phyloP scores from a whole-genome alignment of 2,797 vertebrate species.

The Antrozous pallidus region DNA sequence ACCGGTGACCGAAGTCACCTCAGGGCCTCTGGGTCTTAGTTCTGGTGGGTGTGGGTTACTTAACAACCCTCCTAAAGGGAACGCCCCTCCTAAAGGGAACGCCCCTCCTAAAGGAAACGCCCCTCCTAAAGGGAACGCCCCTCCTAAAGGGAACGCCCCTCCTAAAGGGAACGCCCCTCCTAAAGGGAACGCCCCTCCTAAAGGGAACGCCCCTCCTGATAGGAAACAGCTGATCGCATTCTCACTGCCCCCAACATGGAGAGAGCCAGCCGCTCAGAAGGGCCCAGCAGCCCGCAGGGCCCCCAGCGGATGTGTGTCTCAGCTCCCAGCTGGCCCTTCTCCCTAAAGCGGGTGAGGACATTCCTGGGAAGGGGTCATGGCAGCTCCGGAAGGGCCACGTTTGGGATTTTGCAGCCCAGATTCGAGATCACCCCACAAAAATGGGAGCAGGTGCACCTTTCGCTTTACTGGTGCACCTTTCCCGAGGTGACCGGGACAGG shows the following conservation, averaged over 20 bases:
- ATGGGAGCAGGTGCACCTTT: neutral
- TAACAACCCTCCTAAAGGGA: neutral
- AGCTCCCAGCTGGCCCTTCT: neutral
- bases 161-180: too few species aligned
- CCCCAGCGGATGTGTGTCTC: neutral
- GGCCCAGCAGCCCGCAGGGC: neutral
- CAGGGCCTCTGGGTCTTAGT: neutral
- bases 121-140: too few species aligned
- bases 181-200: too few species aligned
- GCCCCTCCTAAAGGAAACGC: too few species aligned
- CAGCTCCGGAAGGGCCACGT: neutral
- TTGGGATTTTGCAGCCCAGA: neutral
- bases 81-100: neutral
- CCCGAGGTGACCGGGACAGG: rapidly evolving
- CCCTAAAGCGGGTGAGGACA: neutral
- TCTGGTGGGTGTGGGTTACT: neutral
- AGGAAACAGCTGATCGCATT: neutral
- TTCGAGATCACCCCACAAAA: neutral
- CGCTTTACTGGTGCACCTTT: neutral
- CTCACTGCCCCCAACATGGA: rapidly evolving
- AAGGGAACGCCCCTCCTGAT: too few species aligned
- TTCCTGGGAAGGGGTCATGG: neutral
- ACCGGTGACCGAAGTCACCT: neutral
- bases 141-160: too few species aligned
- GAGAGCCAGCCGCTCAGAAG: neutral